Conservation (phyloP, 2,797 vertebrate species). For the Macroramphosus scolopax region DNA sequence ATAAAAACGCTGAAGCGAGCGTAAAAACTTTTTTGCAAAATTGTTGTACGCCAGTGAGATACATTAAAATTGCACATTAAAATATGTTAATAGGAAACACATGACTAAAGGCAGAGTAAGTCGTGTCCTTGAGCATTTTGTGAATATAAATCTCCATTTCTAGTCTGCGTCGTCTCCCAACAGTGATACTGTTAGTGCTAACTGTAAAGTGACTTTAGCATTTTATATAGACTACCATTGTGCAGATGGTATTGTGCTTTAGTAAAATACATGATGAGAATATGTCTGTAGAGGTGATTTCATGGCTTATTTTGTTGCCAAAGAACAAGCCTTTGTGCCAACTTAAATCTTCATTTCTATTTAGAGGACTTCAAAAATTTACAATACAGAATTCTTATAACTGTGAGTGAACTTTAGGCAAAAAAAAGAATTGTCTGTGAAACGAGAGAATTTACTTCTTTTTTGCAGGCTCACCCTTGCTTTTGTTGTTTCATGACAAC, state of each 20-base stretch:
- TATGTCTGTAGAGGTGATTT: constrained; percentile 69
- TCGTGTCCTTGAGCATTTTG: constrained; percentile 26
- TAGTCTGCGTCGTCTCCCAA: background rate
- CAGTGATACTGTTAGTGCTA: constrained; percentile 26
- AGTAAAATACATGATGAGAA: constrained; percentile 59
- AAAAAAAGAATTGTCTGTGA: constrained; percentile 16
- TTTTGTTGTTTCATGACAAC: constrained; percentile 32
- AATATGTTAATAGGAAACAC: no score
- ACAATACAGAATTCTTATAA: constrained; percentile 39
- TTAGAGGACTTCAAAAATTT: constrained; percentile 25
- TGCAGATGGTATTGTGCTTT: constrained; percentile 54
- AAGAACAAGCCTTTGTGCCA: constrained; percentile 75
- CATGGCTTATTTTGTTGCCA: constrained; percentile 68
- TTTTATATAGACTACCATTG: constrained; percentile 44
- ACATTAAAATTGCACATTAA: no score
- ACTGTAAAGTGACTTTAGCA: constrained; percentile 42
- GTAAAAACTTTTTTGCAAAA: no score
- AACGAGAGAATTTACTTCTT: constrained; percentile 33
- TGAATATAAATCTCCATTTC: constrained; percentile 30
- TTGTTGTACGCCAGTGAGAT: no score
- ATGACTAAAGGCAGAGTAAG: background rate
- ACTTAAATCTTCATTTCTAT: constrained; percentile 53
- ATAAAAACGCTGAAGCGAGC: no score
- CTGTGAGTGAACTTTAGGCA: constrained; percentile 16
- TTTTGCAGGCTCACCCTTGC: constrained; percentile 35